Percentiles rank a stretch among this genome's conserved stretches.
phyloP scores from a whole-genome alignment of 2,888 invertebrate species.

The Drosophila mettleri region DNA sequence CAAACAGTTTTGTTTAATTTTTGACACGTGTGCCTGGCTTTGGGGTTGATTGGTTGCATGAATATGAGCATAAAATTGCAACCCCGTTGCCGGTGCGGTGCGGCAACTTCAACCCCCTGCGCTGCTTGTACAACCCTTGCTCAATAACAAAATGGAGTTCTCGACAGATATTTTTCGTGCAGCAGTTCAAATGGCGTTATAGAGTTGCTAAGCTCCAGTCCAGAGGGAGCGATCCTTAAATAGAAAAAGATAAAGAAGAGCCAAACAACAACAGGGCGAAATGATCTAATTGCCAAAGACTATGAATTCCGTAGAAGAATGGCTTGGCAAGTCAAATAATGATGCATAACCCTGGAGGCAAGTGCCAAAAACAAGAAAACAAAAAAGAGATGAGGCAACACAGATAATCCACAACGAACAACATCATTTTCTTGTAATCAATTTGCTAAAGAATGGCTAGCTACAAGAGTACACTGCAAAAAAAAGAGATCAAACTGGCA shows the following conservation, averaged over 20 bases:
- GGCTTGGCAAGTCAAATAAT: conserved; percentile 72
- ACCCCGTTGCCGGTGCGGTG: conserved; percentile 45
- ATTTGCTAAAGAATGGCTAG: conserved; percentile 29
- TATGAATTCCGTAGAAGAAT: conserved; percentile 15
- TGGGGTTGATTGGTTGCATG: conserved; percentile 49
- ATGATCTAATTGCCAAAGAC: conserved; percentile 38
- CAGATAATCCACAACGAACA: conserved; percentile 66
- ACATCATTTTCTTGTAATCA: conserved; percentile 71
- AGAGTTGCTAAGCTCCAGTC: conserved; percentile 33
- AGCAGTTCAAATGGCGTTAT: conserved; percentile 35
- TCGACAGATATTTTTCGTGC: conserved; percentile 6
- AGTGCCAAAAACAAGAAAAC: conserved; percentile 20
- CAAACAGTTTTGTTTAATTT: conserved; percentile 72
- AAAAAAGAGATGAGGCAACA: conserved; percentile 50
- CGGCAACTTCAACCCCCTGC: conserved; percentile 46
- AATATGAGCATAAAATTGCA: conserved; percentile 40
- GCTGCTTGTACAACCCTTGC: conserved; percentile 43
- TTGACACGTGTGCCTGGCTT: conserved; percentile 57
- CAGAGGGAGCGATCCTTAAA: conserved; percentile 41
- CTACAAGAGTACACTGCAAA: conserved; percentile 26
- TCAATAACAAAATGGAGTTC: conserved; percentile 50
- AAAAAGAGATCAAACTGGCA: conserved; percentile 44
- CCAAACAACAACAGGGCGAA: conserved; percentile 7
- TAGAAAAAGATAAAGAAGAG: conserved; percentile 18
- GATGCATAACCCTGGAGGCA: conserved; percentile 68